Base-by-base conservation (phyloP, 2,113 vertebrate genomes). In the Dasyornis broadbenti region DNA sequence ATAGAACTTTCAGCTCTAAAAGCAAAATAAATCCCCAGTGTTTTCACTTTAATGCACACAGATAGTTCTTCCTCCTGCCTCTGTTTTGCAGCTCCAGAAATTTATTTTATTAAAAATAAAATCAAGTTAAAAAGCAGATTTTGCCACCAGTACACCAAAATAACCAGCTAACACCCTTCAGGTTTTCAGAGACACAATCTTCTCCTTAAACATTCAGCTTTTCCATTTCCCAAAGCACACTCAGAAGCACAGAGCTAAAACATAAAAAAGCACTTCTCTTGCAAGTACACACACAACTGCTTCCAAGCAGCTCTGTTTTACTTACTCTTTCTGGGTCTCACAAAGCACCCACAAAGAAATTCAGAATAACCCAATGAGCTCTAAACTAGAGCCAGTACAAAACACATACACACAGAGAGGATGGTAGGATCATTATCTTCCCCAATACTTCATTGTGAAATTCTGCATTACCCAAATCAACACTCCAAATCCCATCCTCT, bases 371-470 rank as follows among this genome's bases (percentile, higher is more conserved):
- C 42, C 22, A 28, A 8, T 0, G 5, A 78, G 72, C 45, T 82
- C 72, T 68, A 26, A 61, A 40, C 37, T 8, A 33, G 17, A 64
- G 24, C 23, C 10, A 59, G 35, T 54, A 72, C 56, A 57, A 65
- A 64, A 61, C 14, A 28, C 0, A 1, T 0, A 35, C 15, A 52
- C 33, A 35, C 37, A 35, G 2, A 52, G 6, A 71, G 60, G 42
- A 76, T 2, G 6, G 19, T 2, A 24, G 7, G 27, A n/a, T 23
- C 13, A 22, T 37, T 54, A 52, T 69, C 56, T 68, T 27, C 37
- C 26, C 33, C 37, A 45, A 2, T 5, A 54, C 35, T 39, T 39
- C 11, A 45, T 1, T n/a, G 13, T 42, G 54, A 89, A 82, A 73
- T 35, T 64, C 44, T 76, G 47, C 27, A 72, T 42, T 42, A 39